These are phyloP conservation scores for Tokudaia tokunoshimensis DNA, from an alignment of 2,797 vertebrate genomes.

Conservation along the genomic window DNA sequence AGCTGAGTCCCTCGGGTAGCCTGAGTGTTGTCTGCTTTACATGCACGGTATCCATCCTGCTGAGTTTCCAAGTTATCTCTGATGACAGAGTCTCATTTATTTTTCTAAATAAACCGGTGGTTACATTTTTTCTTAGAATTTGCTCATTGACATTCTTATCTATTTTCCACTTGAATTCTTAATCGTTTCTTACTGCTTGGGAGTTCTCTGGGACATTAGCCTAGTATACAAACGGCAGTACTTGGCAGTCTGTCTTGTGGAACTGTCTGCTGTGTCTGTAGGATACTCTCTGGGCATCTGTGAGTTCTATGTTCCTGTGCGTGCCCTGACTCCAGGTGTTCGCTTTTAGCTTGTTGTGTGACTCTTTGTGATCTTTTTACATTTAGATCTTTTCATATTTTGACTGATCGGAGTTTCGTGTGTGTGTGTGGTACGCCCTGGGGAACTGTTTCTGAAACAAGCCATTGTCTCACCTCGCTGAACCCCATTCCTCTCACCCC, in stretches of 20 bases:
- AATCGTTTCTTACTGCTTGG: background rate
- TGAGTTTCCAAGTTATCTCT: background rate
- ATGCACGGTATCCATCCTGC: background rate
- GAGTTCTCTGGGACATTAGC: background rate
- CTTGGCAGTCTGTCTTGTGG: background rate
- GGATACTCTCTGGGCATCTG: background rate
- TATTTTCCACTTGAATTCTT: background rate
- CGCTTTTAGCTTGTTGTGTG: background rate
- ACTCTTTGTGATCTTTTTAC: background rate
- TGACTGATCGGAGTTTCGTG: background rate
- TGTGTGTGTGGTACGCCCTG: background rate
- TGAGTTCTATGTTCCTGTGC: background rate
- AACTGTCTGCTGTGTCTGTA: background rate
- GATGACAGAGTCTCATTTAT: background rate
- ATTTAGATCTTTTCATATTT: background rate
- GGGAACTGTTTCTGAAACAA: background rate
- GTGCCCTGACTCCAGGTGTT: background rate
- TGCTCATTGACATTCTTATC: background rate
- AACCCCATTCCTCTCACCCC: background rate
- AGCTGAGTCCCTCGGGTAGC: background rate
- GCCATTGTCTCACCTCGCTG: background rate
- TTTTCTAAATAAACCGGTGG: conserved; percentile 4
- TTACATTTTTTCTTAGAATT: background rate
- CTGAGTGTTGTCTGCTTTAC: background rate
- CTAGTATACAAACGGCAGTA: too few species aligned